Evolutionary conservation across 1,140 invertebrate species (phyloP).

Genomic region (Phocides pigmalion): DNA sequence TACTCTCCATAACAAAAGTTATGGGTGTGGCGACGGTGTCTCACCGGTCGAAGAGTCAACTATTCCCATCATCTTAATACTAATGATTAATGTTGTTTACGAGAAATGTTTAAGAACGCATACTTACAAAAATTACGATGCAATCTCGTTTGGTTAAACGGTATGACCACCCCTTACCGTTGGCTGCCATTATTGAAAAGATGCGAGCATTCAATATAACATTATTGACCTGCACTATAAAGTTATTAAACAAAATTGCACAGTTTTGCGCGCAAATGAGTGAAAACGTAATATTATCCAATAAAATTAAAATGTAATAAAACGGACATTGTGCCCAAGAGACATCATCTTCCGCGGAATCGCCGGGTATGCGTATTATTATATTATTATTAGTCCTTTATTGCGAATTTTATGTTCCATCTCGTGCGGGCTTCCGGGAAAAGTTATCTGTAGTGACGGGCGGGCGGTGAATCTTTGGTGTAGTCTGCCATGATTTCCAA

Average conservation of each 20-base stretch:
- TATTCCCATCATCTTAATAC: no score
- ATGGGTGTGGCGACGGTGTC: no score
- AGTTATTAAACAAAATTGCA: conserved; percentile 53
- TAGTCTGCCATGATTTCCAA: conserved; percentile 7
- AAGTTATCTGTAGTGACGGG: conserved; percentile 45
- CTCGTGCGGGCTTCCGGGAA: conserved; percentile 58
- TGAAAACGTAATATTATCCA: conserved; percentile 52
- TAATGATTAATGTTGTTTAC: no score
- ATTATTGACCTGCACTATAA: conserved; percentile 43
- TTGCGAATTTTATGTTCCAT: conserved; percentile 54
- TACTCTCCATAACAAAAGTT: no score
- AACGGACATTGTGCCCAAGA: conserved; percentile 45
- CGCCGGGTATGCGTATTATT: conserved; percentile 53
- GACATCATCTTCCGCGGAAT: conserved; percentile 41
- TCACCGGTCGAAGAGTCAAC: no score
- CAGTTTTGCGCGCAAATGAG: conserved; percentile 31
- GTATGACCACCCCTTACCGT: conserved; percentile 4
- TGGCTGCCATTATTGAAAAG: conserved; percentile 9
- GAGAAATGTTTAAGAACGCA: not conserved
- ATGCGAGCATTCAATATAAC: conserved; percentile 14
- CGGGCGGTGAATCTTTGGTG: conserved; percentile 26
- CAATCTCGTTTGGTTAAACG: conserved; percentile 26
- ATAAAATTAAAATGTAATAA: conserved; percentile 73
- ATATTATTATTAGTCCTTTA: conserved; percentile 64
- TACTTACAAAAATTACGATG: not conserved